phyloP scores from a whole-genome alignment of 2,888 invertebrate species.

The Eupithecia exiguata region DNA sequence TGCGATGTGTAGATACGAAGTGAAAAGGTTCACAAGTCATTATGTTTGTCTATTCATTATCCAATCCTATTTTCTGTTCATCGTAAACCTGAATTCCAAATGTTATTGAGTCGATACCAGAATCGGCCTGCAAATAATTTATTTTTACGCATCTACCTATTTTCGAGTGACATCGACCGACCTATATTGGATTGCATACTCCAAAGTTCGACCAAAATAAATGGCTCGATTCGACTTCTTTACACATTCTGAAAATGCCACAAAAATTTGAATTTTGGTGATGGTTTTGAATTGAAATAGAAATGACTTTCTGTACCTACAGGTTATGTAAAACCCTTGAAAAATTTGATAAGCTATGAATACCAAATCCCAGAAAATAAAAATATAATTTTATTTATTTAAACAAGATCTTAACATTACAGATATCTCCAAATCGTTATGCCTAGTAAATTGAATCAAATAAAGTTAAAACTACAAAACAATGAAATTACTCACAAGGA shows the following conservation, averaged over 20 bases:
- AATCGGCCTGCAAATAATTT: not conserved
- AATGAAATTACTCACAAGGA: too few species aligned
- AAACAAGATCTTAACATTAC: too few species aligned
- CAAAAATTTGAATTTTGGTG: not conserved
- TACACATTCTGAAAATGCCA: not conserved
- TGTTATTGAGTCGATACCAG: not conserved
- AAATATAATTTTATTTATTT: too few species aligned
- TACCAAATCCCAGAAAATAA: too few species aligned
- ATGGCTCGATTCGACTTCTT: not conserved
- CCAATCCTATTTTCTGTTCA: too few species aligned
- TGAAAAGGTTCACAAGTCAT: too few species aligned
- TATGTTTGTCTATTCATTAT: too few species aligned
- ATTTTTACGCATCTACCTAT: not conserved
- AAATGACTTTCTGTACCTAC: not conserved
- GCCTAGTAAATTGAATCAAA: too few species aligned
- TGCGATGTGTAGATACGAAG: too few species aligned
- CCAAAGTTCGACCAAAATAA: constrained; percentile 13
- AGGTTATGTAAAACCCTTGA: not conserved
- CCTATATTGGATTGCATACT: constrained; percentile 19
- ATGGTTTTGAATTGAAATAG: not conserved
- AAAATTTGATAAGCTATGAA: not conserved
- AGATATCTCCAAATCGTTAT: too few species aligned
- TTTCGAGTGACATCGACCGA: constrained; percentile 1
- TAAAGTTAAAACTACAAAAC: too few species aligned
- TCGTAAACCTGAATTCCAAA: not conserved